Conservation (phyloP, 2,888 invertebrate species). For the Anoplius nigerrimus region DNA sequence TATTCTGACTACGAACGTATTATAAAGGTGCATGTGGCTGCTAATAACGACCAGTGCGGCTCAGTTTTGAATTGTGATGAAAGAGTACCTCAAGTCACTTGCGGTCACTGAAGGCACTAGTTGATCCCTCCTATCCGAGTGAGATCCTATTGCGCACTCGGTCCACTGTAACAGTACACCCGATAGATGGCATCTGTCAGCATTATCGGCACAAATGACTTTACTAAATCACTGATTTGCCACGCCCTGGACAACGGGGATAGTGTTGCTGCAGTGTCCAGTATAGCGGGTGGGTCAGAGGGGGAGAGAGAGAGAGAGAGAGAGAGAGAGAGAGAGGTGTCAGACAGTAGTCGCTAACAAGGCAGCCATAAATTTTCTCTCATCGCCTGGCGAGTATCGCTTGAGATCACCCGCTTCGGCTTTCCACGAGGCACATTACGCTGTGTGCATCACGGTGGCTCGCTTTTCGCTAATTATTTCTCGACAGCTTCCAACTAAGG, state of each 20-base stretch:
- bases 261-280: slow-evolving; percentile 71
- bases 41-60: neutral
- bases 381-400: slow-evolving; percentile 18
- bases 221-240: slow-evolving; percentile 71
- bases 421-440: neutral
- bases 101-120: neutral
- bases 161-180: slow-evolving; percentile 47
- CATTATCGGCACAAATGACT: slow-evolving; percentile 72
- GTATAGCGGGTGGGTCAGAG: slow-evolving; percentile 33
- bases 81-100: neutral
- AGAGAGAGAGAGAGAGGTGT: slow-evolving; percentile 31
- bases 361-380: slow-evolving; percentile 66
- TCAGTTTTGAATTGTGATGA: slow-evolving; percentile 10
- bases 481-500: slow-evolving; percentile 55
- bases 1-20: neutral
- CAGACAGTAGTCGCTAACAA: slow-evolving; percentile 62
- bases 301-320: slow-evolving; percentile 16
- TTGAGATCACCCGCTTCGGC: slow-evolving; percentile 20
- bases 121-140: neutral
- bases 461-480: slow-evolving; percentile 51
- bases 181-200: slow-evolving; percentile 66
- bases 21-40: neutral
- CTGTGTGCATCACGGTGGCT: slow-evolving; percentile 16
- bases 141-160: slow-evolving; percentile 45
- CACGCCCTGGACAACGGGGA: slow-evolving; percentile 72